Percentiles rank a stretch among this genome's conserved stretches.
Conservation (phyloP, 2,113 vertebrate genomes). For the Kobus ellipsiprymnus region DNA sequence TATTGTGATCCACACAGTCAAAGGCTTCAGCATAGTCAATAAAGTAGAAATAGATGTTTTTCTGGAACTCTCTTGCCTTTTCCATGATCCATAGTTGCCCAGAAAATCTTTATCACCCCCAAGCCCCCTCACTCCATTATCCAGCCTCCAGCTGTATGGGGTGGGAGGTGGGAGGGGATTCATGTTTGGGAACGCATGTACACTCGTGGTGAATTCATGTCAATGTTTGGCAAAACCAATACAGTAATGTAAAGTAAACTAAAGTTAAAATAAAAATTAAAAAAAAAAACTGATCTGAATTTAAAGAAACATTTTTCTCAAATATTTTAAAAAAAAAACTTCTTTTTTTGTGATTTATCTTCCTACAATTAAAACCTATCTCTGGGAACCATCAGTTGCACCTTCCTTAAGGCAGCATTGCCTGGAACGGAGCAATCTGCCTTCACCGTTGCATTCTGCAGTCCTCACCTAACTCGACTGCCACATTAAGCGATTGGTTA, state of each 20-base stretch:
- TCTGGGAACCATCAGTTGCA: not conserved
- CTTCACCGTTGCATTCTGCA: not conserved
- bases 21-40: too few relatives aligned
- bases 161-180: too few relatives aligned
- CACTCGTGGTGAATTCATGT: too few relatives aligned
- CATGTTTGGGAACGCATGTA: too few relatives aligned
- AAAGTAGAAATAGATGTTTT: too few relatives aligned
- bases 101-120: conserved; percentile 6
- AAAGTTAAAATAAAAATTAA: too few relatives aligned
- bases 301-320: conserved; percentile 2
- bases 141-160: not conserved
- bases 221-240: too few relatives aligned
- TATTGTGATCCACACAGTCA: too few relatives aligned
- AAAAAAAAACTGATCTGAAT: not conserved
- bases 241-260: too few relatives aligned
- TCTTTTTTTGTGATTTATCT: not conserved
- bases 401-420: not conserved
- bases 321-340: not conserved
- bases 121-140: not conserved
- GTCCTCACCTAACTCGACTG: not conserved
- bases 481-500: conserved; percentile 8
- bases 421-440: not conserved
- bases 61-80: too few relatives aligned
- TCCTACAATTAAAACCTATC: not conserved
- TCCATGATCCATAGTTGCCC: not conserved